Evolutionary conservation across 2,113 vertebrate genomes (phyloP).

Genomic region (Saccopteryx leptura): DNA sequence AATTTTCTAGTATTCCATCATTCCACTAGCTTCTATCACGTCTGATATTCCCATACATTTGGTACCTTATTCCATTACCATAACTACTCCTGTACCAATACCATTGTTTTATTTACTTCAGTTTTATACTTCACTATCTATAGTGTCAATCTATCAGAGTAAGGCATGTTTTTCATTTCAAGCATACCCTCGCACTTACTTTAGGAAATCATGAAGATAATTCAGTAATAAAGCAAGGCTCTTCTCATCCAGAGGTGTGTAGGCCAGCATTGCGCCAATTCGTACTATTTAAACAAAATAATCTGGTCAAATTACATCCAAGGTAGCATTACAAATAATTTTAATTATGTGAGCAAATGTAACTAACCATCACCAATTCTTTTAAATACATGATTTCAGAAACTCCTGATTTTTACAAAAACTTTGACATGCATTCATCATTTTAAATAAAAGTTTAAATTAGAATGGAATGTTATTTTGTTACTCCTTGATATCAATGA

Average conservation of each 20-base stretch:
- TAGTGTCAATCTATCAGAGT: not conserved
- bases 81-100: too few species aligned
- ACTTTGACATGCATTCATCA: not conserved
- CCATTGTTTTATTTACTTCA: not conserved
- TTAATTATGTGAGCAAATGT: not conserved
- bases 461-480: not conserved
- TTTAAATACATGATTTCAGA: not conserved
- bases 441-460: not conserved
- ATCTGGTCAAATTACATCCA: not conserved
- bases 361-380: not conserved
- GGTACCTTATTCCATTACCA: accelerated
- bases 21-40: not conserved
- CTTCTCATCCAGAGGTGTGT: conserved; percentile 99
- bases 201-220: conserved; percentile 98
- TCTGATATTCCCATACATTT: too few species aligned
- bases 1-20: not conserved
- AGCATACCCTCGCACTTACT: conserved; percentile 90
- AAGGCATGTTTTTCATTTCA: not conserved
- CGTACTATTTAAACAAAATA: conserved; percentile 90
- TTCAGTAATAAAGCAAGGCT: conserved; percentile 97
- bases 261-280: conserved; percentile 98
- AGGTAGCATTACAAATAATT: not conserved
- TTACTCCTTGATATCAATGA: not conserved
- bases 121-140: not conserved
- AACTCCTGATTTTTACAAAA: not conserved